A percentile compares a stretch with the other conserved stretches of the same genome.
Evolutionary conservation across 1,140 invertebrate genomes (phyloP).

Genomic region (Calephelis nemesis): DNA sequence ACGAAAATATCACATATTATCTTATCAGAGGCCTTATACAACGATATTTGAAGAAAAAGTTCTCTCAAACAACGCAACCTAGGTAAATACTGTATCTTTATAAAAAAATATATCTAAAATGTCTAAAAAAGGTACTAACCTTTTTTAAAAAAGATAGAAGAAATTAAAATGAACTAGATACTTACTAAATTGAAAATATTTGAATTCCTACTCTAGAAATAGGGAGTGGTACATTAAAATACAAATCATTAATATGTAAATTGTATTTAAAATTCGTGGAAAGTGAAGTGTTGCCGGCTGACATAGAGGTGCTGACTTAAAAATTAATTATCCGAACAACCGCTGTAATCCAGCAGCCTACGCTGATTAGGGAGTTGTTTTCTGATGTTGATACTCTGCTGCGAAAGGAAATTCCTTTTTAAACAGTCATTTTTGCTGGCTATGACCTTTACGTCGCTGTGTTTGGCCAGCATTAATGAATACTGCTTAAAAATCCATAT

Average conservation of each 20-base stretch:
- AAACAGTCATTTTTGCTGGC: slow-evolving; percentile 30
- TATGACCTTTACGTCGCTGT: slow-evolving; percentile 41
- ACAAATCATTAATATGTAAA: slow-evolving; percentile 65
- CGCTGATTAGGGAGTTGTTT: slow-evolving; percentile 57
- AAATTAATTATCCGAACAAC: slow-evolving; percentile 80
- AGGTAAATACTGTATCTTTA: too few species aligned
- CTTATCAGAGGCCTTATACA: too few species aligned
- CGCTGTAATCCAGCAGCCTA: slow-evolving; percentile 73
- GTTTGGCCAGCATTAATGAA: slow-evolving; percentile 33
- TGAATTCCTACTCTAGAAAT: slow-evolving; percentile 7
- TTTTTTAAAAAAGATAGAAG: too few species aligned
- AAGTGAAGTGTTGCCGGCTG: slow-evolving; percentile 54
- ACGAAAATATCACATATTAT: too few species aligned
- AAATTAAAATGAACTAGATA: too few species aligned
- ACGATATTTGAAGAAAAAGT: too few species aligned
- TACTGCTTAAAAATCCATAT: neutral
- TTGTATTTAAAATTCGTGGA: slow-evolving; percentile 60
- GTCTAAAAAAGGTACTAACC: too few species aligned
- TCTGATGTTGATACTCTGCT: slow-evolving; percentile 48
- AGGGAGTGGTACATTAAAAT: slow-evolving; percentile 20
- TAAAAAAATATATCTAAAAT: too few species aligned
- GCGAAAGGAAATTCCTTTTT: slow-evolving; percentile 45
- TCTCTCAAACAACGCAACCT: too few species aligned
- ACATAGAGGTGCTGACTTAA: slow-evolving; percentile 71
- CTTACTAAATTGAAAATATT: neutral